These are phyloP conservation scores for Mamestra brassicae DNA, from an alignment of 2,888 invertebrate species.

Conservation along the genomic window DNA sequence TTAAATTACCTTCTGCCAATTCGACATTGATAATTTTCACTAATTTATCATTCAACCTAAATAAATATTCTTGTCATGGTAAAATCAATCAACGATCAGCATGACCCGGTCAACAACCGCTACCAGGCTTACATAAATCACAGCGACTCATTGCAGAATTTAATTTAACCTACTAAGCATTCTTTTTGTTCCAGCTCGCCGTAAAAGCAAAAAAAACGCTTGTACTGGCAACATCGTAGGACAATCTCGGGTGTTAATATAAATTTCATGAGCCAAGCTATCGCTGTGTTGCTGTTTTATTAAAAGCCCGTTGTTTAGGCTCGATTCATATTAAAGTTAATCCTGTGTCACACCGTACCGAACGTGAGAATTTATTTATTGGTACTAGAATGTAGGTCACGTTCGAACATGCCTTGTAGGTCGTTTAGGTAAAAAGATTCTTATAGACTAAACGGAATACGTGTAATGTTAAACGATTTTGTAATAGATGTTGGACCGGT, in stretches of 20 bases:
- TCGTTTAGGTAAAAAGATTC: constrained; percentile 55
- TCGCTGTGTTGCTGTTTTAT: constrained; percentile 78
- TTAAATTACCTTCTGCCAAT: neutral
- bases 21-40: neutral
- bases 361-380: constrained; percentile 65
- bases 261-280: constrained; percentile 79
- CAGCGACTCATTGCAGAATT: constrained; percentile 56
- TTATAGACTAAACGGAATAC: constrained; percentile 38
- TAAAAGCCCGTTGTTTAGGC: constrained; percentile 78
- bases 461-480: constrained; percentile 32
- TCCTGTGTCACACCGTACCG: constrained; percentile 68
- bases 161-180: constrained; percentile 65
- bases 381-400: constrained; percentile 60
- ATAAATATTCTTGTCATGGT: neutral
- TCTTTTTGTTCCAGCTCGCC: constrained; percentile 57
- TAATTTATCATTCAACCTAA: neutral
- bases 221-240: constrained; percentile 71
- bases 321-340: constrained; percentile 77
- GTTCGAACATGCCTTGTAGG: constrained; percentile 47
- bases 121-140: constrained; percentile 57
- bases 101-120: constrained; percentile 1
- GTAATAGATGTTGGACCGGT: neutral
- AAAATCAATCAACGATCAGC: constrained; percentile 16
- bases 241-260: constrained; percentile 79
- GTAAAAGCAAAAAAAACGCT: constrained; percentile 62